Base-by-base conservation (phyloP, 2,888 invertebrate genomes). In the Bugulina stolonifera region DNA sequence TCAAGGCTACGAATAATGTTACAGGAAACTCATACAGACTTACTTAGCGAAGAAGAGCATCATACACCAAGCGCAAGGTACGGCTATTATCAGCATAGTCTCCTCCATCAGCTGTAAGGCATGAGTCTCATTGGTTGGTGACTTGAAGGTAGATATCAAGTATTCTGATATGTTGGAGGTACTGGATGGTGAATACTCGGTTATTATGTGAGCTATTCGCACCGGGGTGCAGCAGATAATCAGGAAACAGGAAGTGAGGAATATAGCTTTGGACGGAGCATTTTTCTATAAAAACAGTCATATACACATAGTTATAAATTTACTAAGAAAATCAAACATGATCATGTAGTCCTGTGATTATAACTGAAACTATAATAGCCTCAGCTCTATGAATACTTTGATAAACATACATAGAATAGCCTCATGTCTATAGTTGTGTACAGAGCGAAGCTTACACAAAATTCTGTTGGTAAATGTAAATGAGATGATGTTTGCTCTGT, bases 31-130 rank as follows among this genome's bases (percentile, higher is more conserved):
- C n/a, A n/a, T n/a, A n/a, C 3, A n/a, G 25, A 35, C 78, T 86
- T 87, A 97, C 97, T 98, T 95, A 55, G 98, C 98, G 86, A 98
- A 99, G 85, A 99, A 99, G 91, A 99, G 94, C 29, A 98, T 89
- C 58, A 96, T 89, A 83, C 97, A 94, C 98, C 98, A 99, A 52
- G 93, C 93, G 1, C 95, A 93, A 0, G 98, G 98, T 29, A 97
- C 90, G 0, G 97, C 91, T 79, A 97, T 91, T 54, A 94, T 89
- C 34, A 99, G 87, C 71, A 98, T 89, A 0, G 93, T 92, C 83
- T 97, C 98, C 84, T 99, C 99, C 1, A 77, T 79, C 5, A 74
- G 72, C 0, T 91, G 88, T 79, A 89, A 88, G 69, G 89, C 89
- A 74, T 88, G 74, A 72, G 69, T 27, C 18, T 43, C 43, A 18